phyloP scores from a whole-genome alignment of 1,140 invertebrate genomes.

The Nixonia krombeini region DNA sequence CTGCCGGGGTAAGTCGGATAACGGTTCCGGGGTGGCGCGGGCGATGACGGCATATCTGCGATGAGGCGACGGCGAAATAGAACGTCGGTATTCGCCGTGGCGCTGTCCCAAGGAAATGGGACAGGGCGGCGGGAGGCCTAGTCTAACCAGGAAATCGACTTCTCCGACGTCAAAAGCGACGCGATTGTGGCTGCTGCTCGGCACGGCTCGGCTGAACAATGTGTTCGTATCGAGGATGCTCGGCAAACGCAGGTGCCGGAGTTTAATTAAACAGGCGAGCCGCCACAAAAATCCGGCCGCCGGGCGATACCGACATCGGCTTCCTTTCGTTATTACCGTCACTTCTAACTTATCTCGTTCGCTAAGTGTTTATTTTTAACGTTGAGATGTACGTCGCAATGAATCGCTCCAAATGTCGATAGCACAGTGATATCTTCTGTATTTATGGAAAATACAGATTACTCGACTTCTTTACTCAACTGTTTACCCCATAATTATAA shows the following conservation, averaged over 20 bases:
- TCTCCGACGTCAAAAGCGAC: slow-evolving; percentile 43
- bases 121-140: slow-evolving; percentile 32
- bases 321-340: too few relatives aligned
- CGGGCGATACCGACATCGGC: too few relatives aligned
- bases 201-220: slow-evolving; percentile 39
- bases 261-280: slow-evolving; percentile 53
- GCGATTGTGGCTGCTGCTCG: slow-evolving; percentile 52
- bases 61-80: slow-evolving; percentile 32
- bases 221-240: slow-evolving; percentile 14
- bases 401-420: too few relatives aligned
- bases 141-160: slow-evolving; percentile 56
- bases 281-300: slow-evolving; percentile 22
- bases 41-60: slow-evolving; percentile 18
- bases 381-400: too few relatives aligned
- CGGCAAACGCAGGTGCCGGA: slow-evolving; percentile 24
- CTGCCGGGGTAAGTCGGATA: not conserved
- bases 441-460: too few relatives aligned
- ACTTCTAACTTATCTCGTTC: too few relatives aligned
- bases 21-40: not conserved
- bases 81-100: slow-evolving; percentile 16
- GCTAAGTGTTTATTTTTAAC: too few relatives aligned
- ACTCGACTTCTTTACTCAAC: too few relatives aligned
- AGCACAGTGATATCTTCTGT: too few relatives aligned
- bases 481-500: too few relatives aligned
- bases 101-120: slow-evolving; percentile 15